These are phyloP conservation scores for Aphelinus atriplicis DNA, from an alignment of 1,140 invertebrate genomes.

Conservation along the genomic window DNA sequence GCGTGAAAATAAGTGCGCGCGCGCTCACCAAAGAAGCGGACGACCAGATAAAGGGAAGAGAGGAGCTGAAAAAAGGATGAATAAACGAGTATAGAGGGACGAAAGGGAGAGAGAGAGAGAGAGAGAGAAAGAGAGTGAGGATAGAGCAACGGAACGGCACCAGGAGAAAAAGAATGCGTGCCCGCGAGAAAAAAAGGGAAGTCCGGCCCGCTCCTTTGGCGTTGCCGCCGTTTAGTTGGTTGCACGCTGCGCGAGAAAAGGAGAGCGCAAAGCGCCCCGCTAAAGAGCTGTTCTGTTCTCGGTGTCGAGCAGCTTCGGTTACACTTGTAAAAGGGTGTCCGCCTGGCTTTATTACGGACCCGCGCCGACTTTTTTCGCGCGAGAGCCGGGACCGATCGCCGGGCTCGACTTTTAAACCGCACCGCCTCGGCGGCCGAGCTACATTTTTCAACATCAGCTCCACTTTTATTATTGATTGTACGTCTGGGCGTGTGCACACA, in stretches of 20 bases:
- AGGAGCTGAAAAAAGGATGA: not conserved
- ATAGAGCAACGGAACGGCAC: not conserved
- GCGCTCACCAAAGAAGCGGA: too few relatives aligned
- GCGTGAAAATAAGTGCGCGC: too few relatives aligned
- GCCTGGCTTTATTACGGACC: constrained; percentile 1
- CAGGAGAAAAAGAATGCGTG: constrained; percentile 17
- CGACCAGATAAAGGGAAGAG: too few relatives aligned
- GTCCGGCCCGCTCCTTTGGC: not conserved
- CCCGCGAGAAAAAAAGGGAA: not conserved
- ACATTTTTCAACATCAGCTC: too few relatives aligned
- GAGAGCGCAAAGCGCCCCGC: not conserved
- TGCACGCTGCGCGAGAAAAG: too few relatives aligned
- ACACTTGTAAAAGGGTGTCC: constrained; percentile 25
- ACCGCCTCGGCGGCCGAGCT: too few relatives aligned
- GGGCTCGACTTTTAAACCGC: too few relatives aligned
- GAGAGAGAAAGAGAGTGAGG: not conserved
- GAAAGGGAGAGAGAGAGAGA: constrained; percentile 13
- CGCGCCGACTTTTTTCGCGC: not conserved
- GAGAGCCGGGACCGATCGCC: too few relatives aligned
- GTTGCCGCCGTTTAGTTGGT: too few relatives aligned
- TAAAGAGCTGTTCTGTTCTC: constrained; percentile 18
- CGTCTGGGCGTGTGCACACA: too few relatives aligned
- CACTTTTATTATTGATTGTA: too few relatives aligned
- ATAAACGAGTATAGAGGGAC: constrained; percentile 1
- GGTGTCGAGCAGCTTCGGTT: constrained; percentile 14